Conservation (phyloP, 2,797 vertebrate genomes). For the Podarcis lilfordi region DNA sequence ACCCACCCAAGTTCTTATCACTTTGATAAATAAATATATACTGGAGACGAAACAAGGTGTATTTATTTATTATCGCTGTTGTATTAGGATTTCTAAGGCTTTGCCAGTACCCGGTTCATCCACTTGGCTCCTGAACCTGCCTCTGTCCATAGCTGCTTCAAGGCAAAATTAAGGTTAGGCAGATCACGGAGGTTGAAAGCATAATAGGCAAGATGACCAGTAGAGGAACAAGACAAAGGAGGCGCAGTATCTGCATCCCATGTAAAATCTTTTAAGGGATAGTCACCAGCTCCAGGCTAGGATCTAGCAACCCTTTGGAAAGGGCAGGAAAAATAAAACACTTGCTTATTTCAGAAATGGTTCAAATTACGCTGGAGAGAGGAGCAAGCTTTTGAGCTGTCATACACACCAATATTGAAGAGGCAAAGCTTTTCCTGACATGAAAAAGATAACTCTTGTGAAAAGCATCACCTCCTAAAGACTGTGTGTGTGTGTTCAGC, state of each 20-base stretch:
- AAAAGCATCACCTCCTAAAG: not conserved
- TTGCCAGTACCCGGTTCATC: not conserved
- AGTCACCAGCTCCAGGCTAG: not conserved
- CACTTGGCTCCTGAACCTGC: too few species aligned
- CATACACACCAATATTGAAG: not conserved
- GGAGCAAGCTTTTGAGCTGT: not conserved
- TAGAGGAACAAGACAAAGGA: not conserved
- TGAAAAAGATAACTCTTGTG: not conserved
- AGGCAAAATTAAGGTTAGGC: not conserved
- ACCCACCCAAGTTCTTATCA: not conserved
- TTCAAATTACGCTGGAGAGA: not conserved
- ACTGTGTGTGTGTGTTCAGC: not conserved
- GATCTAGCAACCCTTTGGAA: not conserved
- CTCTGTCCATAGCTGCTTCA: not conserved
- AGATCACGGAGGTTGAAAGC: not conserved
- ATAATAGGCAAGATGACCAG: not conserved
- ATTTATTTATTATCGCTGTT: not conserved
- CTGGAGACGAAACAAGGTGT: not conserved
- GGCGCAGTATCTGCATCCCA: not conserved
- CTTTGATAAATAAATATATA: not conserved
- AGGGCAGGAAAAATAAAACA: not conserved
- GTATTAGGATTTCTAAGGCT: not conserved
- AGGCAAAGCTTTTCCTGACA: not conserved
- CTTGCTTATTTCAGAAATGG: conserved; percentile 4
- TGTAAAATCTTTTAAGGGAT: not conserved